phyloP scores from a whole-genome alignment of 1,140 invertebrate genomes.

The Drosophila guanche region DNA sequence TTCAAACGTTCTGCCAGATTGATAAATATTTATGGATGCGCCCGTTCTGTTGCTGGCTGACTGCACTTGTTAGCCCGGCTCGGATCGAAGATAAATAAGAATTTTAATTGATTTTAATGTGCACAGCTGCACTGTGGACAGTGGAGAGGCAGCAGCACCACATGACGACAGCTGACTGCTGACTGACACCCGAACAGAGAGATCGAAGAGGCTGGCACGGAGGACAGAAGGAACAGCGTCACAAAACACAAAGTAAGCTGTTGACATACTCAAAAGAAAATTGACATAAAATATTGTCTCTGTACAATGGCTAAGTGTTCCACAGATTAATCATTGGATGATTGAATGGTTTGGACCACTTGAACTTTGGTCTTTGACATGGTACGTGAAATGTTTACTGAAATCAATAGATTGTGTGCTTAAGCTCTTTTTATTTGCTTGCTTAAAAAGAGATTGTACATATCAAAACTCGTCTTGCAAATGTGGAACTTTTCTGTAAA shows the following conservation, averaged over 20 bases:
- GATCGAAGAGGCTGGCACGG: slow-evolving; percentile 21
- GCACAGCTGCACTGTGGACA: slow-evolving; percentile 70
- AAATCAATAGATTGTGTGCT: not conserved
- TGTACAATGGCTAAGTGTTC: slow-evolving; percentile 48
- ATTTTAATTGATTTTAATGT: slow-evolving; percentile 80
- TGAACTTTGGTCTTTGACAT: slow-evolving; percentile 28
- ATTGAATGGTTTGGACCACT: slow-evolving; percentile 8
- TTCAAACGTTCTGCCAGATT: slow-evolving; percentile 51
- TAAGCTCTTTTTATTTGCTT: not conserved
- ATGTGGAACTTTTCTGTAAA: too few species aligned
- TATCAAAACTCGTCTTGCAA: too few species aligned
- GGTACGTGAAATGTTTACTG: slow-evolving; percentile 19
- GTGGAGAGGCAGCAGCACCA: slow-evolving; percentile 40
- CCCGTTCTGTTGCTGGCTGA: slow-evolving; percentile 36
- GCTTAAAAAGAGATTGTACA: slow-evolving; percentile 7
- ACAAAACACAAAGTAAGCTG: slow-evolving; percentile 53
- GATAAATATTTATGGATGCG: slow-evolving; percentile 76
- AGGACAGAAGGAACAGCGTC: slow-evolving; percentile 2
- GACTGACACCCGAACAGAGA: slow-evolving; percentile 47
- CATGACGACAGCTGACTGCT: slow-evolving; percentile 31
- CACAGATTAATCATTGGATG: slow-evolving; percentile 48
- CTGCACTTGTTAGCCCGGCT: slow-evolving; percentile 66
- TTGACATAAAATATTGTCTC: slow-evolving; percentile 72
- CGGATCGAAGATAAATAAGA: slow-evolving; percentile 72
- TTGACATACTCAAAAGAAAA: slow-evolving; percentile 67